Conservation (phyloP, 2,888 invertebrate species). For the Conchocele bisecta region DNA sequence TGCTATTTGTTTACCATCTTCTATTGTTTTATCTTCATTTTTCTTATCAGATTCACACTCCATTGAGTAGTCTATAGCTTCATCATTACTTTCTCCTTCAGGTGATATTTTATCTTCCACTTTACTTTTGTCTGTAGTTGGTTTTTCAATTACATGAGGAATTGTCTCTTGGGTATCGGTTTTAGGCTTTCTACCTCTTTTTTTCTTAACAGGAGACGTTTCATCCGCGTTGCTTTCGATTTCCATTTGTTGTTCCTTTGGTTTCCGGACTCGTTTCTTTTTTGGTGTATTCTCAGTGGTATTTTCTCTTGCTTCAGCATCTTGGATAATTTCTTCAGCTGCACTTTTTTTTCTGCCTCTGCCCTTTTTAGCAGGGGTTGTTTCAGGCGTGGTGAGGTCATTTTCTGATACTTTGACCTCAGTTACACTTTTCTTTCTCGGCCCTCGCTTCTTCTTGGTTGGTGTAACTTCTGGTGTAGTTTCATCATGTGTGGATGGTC, state of each 20-base stretch:
- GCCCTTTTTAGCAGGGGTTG: slow-evolving; percentile 46
- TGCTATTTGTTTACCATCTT: neutral
- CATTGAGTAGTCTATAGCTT: no score
- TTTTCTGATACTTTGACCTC: neutral
- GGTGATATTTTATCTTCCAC: neutral
- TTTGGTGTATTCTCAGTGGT: no score
- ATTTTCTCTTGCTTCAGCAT: slow-evolving; percentile 33
- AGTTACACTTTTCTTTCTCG: slow-evolving; percentile 16
- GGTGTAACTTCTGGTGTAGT: slow-evolving; percentile 26
- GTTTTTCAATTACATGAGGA: no score
- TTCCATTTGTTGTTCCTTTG: no score
- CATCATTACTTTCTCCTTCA: neutral
- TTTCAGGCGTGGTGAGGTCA: slow-evolving; percentile 21
- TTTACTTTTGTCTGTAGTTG: neutral
- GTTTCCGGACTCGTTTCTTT: no score
- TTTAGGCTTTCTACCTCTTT: slow-evolving; percentile 33
- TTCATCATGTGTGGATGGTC: no score
- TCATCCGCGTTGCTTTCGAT: no score
- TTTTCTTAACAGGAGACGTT: slow-evolving; percentile 47
- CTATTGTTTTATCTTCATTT: slow-evolving; percentile 9
- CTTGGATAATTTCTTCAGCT: slow-evolving; percentile 15
- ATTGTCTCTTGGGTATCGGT: neutral
- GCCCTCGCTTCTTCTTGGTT: slow-evolving; percentile 24
- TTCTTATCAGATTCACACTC: neutral
- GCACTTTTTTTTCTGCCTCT: no score